These are phyloP conservation scores for Cherax destructor DNA, from an alignment of 1,140 invertebrate species.

Conservation along the genomic window DNA sequence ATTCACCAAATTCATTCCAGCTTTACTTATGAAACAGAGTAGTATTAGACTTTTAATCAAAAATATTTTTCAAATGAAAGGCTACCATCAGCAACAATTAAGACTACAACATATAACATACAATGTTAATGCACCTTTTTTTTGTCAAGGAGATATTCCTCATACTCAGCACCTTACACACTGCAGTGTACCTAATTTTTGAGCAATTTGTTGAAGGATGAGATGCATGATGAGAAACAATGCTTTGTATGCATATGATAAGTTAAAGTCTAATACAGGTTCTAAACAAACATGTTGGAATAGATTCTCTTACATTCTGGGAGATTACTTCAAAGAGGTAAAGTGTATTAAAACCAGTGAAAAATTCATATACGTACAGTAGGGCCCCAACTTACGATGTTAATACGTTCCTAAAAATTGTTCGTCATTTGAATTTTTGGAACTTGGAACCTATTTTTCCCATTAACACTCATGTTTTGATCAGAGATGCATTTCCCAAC, in stretches of 20 bases:
- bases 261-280: background rate
- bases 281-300: background rate
- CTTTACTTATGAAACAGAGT: background rate
- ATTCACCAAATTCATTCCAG: background rate
- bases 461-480: no score
- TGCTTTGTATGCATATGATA: background rate
- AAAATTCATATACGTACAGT: no score
- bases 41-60: background rate
- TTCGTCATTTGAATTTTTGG: no score
- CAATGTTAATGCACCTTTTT: background rate
- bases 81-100: background rate
- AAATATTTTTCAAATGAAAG: background rate
- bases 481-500: no score
- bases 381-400: no score
- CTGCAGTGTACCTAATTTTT: background rate
- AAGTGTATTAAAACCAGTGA: no score
- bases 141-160: background rate
- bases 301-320: no score
- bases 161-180: background rate
- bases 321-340: no score
- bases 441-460: no score
- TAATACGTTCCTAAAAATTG: no score
- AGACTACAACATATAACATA: background rate
- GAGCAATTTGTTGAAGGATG: constrained; percentile 1
- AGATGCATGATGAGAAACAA: background rate